Conservation (phyloP, 2,113 vertebrate species). For the Polypterus bichir region DNA sequence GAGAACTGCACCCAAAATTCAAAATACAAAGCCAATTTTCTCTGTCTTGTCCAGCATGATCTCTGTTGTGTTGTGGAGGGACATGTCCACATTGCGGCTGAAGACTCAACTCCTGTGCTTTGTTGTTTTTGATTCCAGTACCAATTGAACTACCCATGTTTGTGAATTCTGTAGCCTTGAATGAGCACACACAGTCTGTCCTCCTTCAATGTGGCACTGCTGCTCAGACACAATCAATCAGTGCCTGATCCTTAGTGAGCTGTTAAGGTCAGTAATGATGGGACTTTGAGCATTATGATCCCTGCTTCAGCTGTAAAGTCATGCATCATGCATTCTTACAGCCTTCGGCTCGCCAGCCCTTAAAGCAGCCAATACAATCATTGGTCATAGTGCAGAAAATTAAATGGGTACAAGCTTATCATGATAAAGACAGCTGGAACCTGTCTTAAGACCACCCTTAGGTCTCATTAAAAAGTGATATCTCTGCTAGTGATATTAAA, state of each 20-base stretch:
- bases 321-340: constrained; percentile 42
- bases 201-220: constrained; percentile 62
- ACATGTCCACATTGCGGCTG: no score
- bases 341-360: constrained; percentile 46
- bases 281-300: constrained; percentile 55
- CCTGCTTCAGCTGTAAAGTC: constrained; percentile 43
- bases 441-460: neutral
- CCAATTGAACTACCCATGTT: no score
- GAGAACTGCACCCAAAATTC: no score
- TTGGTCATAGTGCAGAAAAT: constrained; percentile 72
- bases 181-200: constrained; percentile 21
- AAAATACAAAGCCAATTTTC: no score
- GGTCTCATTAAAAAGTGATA: no score
- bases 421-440: neutral
- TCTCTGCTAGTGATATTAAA: no score
- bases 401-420: constrained; percentile 91
- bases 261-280: constrained; percentile 51
- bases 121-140: no score
- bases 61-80: no score
- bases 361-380: constrained; percentile 71
- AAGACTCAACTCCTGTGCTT: no score
- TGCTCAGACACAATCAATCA: constrained; percentile 60
- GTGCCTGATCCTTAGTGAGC: constrained; percentile 41
- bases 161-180: no score
- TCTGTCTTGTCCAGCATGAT: no score